Evolutionary conservation across 2,113 vertebrate genomes (phyloP).

Genomic region (Nycticorax nycticorax): DNA sequence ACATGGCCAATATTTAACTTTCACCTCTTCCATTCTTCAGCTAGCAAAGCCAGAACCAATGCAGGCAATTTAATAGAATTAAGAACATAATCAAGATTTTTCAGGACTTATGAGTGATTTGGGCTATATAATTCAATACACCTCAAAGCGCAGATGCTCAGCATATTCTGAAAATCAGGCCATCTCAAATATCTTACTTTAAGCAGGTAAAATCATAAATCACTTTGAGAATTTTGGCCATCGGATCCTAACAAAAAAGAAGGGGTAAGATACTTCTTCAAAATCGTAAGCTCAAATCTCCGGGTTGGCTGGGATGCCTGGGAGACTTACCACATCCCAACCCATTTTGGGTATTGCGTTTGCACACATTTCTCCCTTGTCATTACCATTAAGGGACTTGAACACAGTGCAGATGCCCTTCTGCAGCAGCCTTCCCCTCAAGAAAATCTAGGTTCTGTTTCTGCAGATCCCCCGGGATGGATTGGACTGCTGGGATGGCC

Average conservation of each 20-base stretch:
- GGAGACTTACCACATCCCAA: neutral
- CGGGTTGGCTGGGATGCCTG: neutral
- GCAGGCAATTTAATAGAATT: slow-evolving; percentile 53
- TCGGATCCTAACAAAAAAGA: neutral
- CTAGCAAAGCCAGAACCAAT: slow-evolving; percentile 43
- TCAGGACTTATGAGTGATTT: slow-evolving; percentile 22
- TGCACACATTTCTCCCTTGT: neutral
- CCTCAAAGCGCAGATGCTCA: neutral
- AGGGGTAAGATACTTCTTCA: neutral
- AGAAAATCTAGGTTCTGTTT: neutral
- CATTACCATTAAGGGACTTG: neutral
- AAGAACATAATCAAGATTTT: slow-evolving; percentile 56
- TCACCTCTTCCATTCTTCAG: slow-evolving; percentile 59
- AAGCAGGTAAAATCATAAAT: slow-evolving; percentile 39
- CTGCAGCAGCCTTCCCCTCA: neutral
- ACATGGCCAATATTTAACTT: slow-evolving; percentile 66
- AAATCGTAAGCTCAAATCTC: neutral
- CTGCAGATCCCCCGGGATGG: neutral
- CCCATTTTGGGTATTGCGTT: neutral
- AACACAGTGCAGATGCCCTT: neutral
- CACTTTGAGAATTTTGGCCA: neutral
- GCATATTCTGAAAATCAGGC: slow-evolving; percentile 26
- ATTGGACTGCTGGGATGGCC: neutral
- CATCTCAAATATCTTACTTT: neutral
- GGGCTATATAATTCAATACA: slow-evolving; percentile 33